Conservation (phyloP, 1,140 invertebrate species). For the Druon quercuslanigerum region DNA sequence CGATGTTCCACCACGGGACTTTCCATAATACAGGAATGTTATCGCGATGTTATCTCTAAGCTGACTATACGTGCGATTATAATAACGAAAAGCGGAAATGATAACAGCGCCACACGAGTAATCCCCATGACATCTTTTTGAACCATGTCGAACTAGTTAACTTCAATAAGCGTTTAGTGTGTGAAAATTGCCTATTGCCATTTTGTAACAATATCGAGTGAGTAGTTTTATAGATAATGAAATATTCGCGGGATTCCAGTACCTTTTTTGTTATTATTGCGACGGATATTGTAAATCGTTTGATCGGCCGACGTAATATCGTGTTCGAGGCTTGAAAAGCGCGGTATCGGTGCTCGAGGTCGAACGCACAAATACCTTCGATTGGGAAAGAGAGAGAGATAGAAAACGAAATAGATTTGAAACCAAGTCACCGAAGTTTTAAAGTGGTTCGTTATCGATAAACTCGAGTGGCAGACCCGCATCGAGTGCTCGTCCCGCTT, state of each 20-base stretch:
- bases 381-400: neutral
- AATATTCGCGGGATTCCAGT: neutral
- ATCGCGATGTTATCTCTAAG: conserved; percentile 44
- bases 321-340: neutral
- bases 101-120: neutral
- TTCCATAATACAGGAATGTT: conserved; percentile 59
- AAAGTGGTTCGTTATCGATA: conserved; percentile 43
- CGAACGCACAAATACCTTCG: neutral
- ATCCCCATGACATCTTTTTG: neutral
- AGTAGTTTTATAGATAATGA: neutral
- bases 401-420: conserved; percentile 8
- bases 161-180: neutral
- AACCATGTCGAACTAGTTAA: neutral
- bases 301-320: neutral
- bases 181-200: neutral
- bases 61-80: neutral
- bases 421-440: conserved; percentile 45
- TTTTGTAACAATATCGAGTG: neutral
- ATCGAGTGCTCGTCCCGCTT: conserved; percentile 17
- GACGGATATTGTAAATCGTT: neutral
- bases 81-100: neutral
- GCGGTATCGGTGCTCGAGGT: neutral
- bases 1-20: conserved; percentile 70
- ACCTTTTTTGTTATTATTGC: neutral
- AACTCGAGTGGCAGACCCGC: conserved; percentile 11